phyloP scores from a whole-genome alignment of 2,113 vertebrate genomes.

The Centrocercus urophasianus region DNA sequence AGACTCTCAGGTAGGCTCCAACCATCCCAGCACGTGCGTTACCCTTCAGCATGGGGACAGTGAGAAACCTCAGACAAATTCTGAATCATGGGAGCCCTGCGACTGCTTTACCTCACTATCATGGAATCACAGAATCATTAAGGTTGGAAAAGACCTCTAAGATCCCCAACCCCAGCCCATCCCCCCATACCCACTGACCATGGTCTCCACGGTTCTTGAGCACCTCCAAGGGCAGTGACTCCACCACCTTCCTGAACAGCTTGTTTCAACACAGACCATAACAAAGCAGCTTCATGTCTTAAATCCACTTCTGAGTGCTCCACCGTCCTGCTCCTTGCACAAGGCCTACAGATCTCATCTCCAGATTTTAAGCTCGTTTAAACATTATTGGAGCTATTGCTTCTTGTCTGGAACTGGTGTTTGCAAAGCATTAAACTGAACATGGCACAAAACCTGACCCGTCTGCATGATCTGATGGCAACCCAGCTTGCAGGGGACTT shows the following conservation, averaged over 20 bases:
- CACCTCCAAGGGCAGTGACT: no score
- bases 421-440: not conserved
- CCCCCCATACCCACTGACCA: no score
- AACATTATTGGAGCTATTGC: fast-evolving
- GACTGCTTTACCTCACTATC: not conserved
- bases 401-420: not conserved
- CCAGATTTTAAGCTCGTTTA: not conserved
- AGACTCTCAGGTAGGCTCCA: fast-evolving
- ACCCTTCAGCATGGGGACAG: not conserved
- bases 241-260: no score
- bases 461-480: fast-evolving
- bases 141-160: no score
- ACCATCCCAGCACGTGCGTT: not conserved
- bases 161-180: no score
- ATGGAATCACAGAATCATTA: no score
- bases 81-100: not conserved
- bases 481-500: not conserved
- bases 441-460: not conserved
- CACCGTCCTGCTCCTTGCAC: not conserved
- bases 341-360: not conserved
- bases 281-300: not conserved
- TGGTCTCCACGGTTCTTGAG: no score
- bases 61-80: not conserved
- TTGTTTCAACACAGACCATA: not conserved
- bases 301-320: not conserved